Percentiles rank a stretch among this genome's conserved stretches.
phyloP scores from a whole-genome alignment of 2,113 vertebrate species.

The Muscicapa adusta region DNA sequence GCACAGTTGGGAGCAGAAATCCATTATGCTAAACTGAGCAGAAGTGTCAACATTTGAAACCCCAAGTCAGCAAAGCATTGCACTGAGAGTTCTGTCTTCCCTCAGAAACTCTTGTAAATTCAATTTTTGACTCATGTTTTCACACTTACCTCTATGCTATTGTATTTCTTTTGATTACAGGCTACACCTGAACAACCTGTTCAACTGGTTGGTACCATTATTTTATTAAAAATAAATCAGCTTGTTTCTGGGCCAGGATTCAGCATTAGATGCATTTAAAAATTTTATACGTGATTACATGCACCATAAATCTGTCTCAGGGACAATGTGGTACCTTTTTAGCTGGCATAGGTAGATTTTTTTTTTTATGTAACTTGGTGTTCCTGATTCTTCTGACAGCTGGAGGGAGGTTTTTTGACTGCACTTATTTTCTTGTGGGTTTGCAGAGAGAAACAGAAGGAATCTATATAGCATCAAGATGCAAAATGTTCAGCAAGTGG shows the following conservation, averaged over 20 bases:
- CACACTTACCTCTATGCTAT: background rate
- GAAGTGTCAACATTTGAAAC: background rate
- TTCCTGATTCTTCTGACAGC: background rate
- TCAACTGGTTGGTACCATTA: background rate
- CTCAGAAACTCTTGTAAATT: background rate
- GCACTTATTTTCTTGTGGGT: background rate
- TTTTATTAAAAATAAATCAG: background rate
- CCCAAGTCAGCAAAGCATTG: background rate
- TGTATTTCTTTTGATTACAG: background rate
- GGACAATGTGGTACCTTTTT: background rate
- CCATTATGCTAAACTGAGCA: fast-evolving
- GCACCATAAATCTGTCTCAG: background rate
- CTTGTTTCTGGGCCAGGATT: background rate
- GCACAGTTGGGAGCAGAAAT: background rate
- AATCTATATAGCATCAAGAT: background rate
- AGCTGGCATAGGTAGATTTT: background rate
- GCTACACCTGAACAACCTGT: background rate
- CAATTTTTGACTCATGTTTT: background rate
- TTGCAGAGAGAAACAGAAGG: background rate
- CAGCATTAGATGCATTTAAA: background rate
- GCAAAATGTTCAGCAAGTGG: background rate
- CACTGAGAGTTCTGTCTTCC: background rate
- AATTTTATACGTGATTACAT: background rate
- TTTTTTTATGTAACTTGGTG: background rate
- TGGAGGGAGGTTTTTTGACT: fast-evolving